Evolutionary conservation across 2,888 invertebrate genomes (phyloP).

Genomic region (Iphiclides podalirius): DNA sequence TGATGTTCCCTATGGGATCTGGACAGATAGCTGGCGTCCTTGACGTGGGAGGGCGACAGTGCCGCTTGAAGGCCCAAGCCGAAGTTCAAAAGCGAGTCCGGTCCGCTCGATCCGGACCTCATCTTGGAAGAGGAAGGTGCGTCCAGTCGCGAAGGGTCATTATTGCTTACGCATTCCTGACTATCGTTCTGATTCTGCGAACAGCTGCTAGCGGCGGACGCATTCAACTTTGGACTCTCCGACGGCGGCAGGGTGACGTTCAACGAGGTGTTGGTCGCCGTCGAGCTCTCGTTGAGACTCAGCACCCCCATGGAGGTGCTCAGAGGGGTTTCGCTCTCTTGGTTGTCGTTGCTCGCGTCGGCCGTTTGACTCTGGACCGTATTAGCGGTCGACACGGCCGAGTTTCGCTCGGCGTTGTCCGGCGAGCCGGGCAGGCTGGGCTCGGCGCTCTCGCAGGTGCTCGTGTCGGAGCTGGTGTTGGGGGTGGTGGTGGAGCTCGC

Average conservation of each 20-base stretch:
- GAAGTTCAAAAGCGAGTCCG: slow-evolving; percentile 60
- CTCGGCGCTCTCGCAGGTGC: slow-evolving; percentile 85
- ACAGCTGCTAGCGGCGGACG: slow-evolving; percentile 35
- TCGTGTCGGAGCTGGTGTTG: slow-evolving; percentile 85
- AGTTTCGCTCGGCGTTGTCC: slow-evolving; percentile 57
- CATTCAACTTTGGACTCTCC: slow-evolving; percentile 61
- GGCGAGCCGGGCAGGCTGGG: slow-evolving; percentile 87
- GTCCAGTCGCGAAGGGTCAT: slow-evolving; percentile 47
- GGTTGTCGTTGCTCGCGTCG: slow-evolving; percentile 46
- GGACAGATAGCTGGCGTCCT: slow-evolving; percentile 49
- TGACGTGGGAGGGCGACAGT: slow-evolving; percentile 62
- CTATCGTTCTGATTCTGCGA: slow-evolving; percentile 43
- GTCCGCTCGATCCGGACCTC: slow-evolving; percentile 45
- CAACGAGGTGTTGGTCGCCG: slow-evolving; percentile 68
- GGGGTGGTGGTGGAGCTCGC: slow-evolving; percentile 85
- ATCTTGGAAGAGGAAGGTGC: slow-evolving; percentile 62
- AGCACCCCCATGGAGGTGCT: slow-evolving; percentile 65
- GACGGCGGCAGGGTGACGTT: slow-evolving; percentile 66
- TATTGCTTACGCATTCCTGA: slow-evolving; percentile 44
- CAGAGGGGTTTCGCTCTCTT: slow-evolving; percentile 37
- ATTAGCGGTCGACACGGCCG: slow-evolving; percentile 37
- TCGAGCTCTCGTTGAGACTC: slow-evolving; percentile 68
- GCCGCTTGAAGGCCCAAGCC: slow-evolving; percentile 64
- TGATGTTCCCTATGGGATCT: slow-evolving; percentile 53
- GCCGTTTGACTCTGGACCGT: slow-evolving; percentile 39